A percentile compares a stretch with the other conserved stretches of the same genome.
Conservation (phyloP, 2,113 vertebrate genomes). For the Strix uralensis region DNA sequence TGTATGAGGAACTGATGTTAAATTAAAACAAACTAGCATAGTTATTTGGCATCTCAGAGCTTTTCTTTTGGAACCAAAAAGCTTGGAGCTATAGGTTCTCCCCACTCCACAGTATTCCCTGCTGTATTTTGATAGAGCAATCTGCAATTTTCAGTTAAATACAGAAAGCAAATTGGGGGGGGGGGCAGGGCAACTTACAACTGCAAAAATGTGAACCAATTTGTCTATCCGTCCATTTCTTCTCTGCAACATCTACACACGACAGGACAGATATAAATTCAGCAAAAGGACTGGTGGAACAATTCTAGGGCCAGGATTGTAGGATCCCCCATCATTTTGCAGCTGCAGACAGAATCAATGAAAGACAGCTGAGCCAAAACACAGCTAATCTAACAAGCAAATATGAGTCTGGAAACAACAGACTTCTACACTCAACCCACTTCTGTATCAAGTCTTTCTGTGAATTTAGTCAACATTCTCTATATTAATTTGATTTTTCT, state of each 20-base stretch:
- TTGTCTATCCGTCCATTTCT: not conserved
- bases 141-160: not conserved
- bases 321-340: not conserved
- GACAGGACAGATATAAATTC: not conserved
- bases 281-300: not conserved
- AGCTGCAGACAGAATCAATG: not conserved
- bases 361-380: not conserved
- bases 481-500: slow-evolving; percentile 1
- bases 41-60: not conserved
- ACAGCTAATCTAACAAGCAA: not conserved
- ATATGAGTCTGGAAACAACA: not conserved
- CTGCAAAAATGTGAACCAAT: not conserved
- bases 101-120: not conserved
- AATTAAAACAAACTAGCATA: not conserved
- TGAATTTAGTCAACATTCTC: not conserved
- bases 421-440: not conserved
- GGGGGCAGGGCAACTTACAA: not conserved
- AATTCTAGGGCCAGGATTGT: not conserved
- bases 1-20: not conserved
- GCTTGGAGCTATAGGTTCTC: not conserved
- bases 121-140: not conserved
- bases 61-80: not conserved
- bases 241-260: not conserved
- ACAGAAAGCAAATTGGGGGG: not conserved
- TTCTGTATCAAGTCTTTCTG: not conserved